phyloP scores from a whole-genome alignment of 1,140 invertebrate species.

The Hydropsyche tenuis region DNA sequence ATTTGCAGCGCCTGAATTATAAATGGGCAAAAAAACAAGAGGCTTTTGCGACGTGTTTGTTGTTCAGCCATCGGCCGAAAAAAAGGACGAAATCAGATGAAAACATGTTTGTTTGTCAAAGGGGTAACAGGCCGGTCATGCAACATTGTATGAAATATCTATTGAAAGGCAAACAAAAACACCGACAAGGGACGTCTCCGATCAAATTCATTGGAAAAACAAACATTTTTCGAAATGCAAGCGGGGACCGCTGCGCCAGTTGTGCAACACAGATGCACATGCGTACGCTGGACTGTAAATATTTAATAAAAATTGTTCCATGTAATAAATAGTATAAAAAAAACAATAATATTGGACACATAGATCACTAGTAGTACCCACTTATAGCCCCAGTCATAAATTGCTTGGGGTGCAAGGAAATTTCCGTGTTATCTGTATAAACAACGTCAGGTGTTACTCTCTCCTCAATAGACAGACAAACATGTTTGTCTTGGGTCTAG shows the following conservation, averaged over 20 bases:
- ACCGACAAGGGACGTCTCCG: conserved; percentile 44
- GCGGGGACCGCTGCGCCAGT: too few relatives aligned
- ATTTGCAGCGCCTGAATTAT: conserved; percentile 44
- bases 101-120: conserved; percentile 49
- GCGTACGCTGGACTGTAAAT: too few relatives aligned
- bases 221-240: conserved; percentile 36
- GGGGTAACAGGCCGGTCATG: conserved; percentile 42
- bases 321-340: too few relatives aligned
- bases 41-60: conserved; percentile 37
- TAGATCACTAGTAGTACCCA: conserved; percentile 16
- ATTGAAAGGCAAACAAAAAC: conserved; percentile 45
- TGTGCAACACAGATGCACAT: too few relatives aligned
- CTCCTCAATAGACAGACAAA: conserved; percentile 43
- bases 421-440: conserved; percentile 35
- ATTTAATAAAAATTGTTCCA: too few relatives aligned
- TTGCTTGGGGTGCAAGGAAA: conserved; percentile 33
- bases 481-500: conserved; percentile 43
- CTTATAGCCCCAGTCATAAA: conserved; percentile 30
- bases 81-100: conserved; percentile 33
- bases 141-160: conserved; percentile 42
- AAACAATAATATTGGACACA: not conserved
- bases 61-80: conserved; percentile 13
- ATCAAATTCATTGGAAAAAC: conserved; percentile 46
- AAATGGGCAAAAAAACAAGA: conserved; percentile 33
- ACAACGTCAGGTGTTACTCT: conserved; percentile 41